Evolutionary conservation across 64 coral and sea anemone genomes (phyloP), one percentile per base, ranked within the genome.

Genomic region (Cladopsammia gracilis): DNA sequence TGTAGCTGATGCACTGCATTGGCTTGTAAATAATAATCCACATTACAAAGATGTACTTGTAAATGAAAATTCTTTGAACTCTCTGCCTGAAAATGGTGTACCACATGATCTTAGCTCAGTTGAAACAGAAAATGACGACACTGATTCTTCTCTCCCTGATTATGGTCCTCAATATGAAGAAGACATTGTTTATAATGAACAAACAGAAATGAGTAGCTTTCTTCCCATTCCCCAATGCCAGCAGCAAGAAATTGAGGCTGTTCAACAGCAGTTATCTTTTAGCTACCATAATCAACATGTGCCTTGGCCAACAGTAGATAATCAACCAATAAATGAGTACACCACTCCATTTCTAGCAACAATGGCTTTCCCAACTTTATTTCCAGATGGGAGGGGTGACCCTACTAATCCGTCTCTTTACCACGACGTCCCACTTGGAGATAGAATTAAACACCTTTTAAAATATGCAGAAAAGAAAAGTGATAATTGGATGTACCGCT

Each of bases 101-200:
- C 60, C 60, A 62, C 9, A 62, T 62, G 60, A 62, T 4, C 60
- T 62, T 0, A 62, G 9, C 14, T 62, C 60, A 62, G 16, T 62
- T 62, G 60, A 62, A 62, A 62, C 8, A 12, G 60, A 62, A 62
- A 62, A 62, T 62, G 60, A 62, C 14, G 60, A 15, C 14, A 62
- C 8, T 2, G 60, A 62, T 12, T 5, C 60, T 62, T 62, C 60
- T 18, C 60, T 62, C 14, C 9, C n/a, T n/a, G n/a, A 5, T 19
- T 62, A 12, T 62, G 60, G 60, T 12, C 60, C 60, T 70, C 67
- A 70, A 26, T 25, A 70, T 70, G 67, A 70, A n/a, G 67, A 70
- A 70, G 67, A 70, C 23, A 70, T 70, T 70, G 67, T 70, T 70
- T 70, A 70, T 70, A 70, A 70, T 70, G 67, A 70, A 26, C 20